Conservation (phyloP, 2,888 invertebrate species). For the Timema podura region DNA sequence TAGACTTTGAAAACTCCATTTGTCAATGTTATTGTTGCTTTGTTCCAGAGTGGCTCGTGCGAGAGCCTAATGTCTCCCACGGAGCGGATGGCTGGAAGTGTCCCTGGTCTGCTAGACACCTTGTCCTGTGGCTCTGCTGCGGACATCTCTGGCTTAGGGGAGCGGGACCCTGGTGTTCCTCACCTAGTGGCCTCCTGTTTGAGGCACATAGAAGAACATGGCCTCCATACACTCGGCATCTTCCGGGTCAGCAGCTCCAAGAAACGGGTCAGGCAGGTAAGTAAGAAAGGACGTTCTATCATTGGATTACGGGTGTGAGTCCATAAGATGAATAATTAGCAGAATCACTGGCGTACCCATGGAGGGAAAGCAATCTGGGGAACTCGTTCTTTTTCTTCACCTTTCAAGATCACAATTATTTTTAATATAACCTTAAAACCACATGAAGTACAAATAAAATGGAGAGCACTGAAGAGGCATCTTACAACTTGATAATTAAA, state of each 20-base stretch:
- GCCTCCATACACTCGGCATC: slow-evolving; percentile 80
- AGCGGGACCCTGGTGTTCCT: slow-evolving; percentile 62
- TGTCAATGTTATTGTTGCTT: too few species aligned
- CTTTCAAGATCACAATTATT: too few species aligned
- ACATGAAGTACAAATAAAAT: too few species aligned
- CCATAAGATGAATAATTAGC: too few species aligned
- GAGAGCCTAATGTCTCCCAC: slow-evolving; percentile 58
- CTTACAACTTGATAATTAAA: too few species aligned
- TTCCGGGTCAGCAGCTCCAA: slow-evolving; percentile 91
- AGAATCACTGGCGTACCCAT: too few species aligned
- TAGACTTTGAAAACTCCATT: too few species aligned
- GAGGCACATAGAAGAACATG: slow-evolving; percentile 73
- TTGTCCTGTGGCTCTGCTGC: slow-evolving; percentile 42
- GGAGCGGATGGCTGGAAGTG: slow-evolving; percentile 53
- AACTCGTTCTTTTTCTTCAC: neutral
- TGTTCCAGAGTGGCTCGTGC: slow-evolving; percentile 67
- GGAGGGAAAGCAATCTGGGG: too few species aligned
- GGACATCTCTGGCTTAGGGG: slow-evolving; percentile 15
- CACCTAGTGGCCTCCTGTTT: slow-evolving; percentile 75
- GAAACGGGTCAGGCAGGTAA: slow-evolving; percentile 85
- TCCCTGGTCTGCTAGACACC: slow-evolving; percentile 46
- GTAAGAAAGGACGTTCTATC: slow-evolving; percentile 22
- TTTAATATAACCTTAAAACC: too few species aligned
- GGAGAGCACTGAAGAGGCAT: too few species aligned
- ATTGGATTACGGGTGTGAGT: neutral